Evolutionary conservation across 1,140 invertebrate species (phyloP), one percentile per base, ranked within the genome.

Genomic region (Drosophila hydei): DNA sequence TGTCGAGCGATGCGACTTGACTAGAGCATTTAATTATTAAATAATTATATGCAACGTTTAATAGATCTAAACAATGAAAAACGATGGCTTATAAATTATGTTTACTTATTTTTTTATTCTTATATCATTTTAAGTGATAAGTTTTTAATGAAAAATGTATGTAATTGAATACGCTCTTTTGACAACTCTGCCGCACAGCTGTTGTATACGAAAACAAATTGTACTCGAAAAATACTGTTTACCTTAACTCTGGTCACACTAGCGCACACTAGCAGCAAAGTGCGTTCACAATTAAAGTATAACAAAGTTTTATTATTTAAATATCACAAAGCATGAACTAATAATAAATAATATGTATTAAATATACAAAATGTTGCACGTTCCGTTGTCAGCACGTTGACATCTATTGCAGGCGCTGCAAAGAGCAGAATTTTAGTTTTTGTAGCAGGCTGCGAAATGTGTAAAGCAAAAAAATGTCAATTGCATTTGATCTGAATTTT

Each of bases 361-460:
- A 33, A 33, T 33, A 11, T 33, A n/a, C n/a, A 33, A 33, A 33
- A 33, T 60, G 33, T 9, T 65, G 63, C 48, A 33, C 25, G 14
- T 4, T 16, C 11, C 11, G 18, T 14, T 5, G 11, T 3, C 33
- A 33, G 16, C 45, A 55, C 38, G 23, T 33, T 45, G 14, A 18
- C 38, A 7, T 30, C 65, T 70, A 87, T 56, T 87, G 83, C 33
- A 87, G 81, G 71, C 81, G 81, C 83, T 87, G 52, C 4, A 74
- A 87, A 79, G 1, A 87, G 52, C 4, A 43, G 4, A 74, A 45
- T 18, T n/a, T 16, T 16, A 40, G 4, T 38, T 60, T 30, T 11
- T 27, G n/a, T 33, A n/a, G 30, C 2, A 40, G 19, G n/a, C 33
- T 40, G 36, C 23, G 3, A 25, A 45, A 1, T 8, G 8, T 11